Evolutionary conservation across 2,888 invertebrate species (phyloP).

Genomic region (Himalopsyche japonica): DNA sequence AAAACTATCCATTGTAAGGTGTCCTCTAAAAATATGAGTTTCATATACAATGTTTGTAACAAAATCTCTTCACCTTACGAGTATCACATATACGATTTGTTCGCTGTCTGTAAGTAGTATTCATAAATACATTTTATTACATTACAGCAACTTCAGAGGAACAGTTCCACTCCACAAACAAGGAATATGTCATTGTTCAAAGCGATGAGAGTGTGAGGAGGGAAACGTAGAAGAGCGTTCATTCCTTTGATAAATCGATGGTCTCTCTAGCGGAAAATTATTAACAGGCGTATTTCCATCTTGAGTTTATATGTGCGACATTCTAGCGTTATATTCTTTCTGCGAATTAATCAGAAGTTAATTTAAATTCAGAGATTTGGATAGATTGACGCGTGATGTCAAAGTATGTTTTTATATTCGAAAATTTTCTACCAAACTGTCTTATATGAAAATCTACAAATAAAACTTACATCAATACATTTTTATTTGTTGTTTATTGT

Average conservation of each 20-base stretch:
- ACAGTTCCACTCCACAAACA: neutral
- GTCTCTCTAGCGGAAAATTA: conserved; percentile 35
- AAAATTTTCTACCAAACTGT: too few species aligned
- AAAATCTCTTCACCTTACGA: neutral
- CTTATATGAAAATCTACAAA: too few species aligned
- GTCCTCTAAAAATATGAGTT: too few species aligned
- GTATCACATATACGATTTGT: neutral
- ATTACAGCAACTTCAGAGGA: neutral
- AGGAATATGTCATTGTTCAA: neutral
- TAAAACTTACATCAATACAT: too few species aligned
- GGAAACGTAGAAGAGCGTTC: conserved; percentile 2
- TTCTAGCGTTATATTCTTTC: neutral
- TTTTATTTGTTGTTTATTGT: too few species aligned
- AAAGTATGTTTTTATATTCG: too few species aligned
- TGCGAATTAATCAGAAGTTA: neutral
- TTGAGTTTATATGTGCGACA: conserved; percentile 3
- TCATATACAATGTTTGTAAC: too few species aligned
- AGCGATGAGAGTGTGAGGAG: conserved; percentile 15
- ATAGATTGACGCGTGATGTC: neutral
- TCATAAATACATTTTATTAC: neutral
- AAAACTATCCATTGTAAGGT: too few species aligned
- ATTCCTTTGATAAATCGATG: conserved; percentile 36
- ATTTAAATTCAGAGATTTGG: neutral
- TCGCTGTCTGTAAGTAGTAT: neutral
- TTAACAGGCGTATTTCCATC: conserved; percentile 30